Conservation (phyloP, 2,113 vertebrate species). For the Drymodes brunneopygia region DNA sequence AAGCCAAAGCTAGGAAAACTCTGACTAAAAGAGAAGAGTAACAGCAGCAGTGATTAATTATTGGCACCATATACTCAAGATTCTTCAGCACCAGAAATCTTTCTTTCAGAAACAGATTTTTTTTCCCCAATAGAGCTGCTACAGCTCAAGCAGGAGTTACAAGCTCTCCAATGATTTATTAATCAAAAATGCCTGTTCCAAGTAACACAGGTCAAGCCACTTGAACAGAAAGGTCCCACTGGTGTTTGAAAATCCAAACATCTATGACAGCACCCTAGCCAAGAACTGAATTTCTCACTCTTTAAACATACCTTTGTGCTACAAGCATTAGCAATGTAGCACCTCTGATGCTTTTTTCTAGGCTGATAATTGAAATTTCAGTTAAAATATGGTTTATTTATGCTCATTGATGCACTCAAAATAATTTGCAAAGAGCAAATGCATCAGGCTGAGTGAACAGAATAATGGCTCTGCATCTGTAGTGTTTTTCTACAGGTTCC, state of each 20-base stretch:
- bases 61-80: background rate
- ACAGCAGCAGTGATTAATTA: background rate
- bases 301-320: background rate
- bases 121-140: background rate
- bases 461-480: background rate
- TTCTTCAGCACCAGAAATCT: background rate
- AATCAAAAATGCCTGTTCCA: background rate
- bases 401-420: background rate
- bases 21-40: background rate
- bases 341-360: background rate
- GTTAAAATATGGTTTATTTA: conserved; percentile 8
- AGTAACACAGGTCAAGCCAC: background rate
- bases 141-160: background rate
- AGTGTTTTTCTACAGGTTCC: background rate
- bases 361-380: background rate
- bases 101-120: background rate
- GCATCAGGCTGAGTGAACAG: background rate
- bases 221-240: background rate
- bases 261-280: background rate
- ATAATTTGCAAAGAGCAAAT: conserved; percentile 25
- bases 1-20: background rate
- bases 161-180: background rate
- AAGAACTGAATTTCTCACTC: background rate
- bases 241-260: background rate
- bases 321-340: background rate